Base-by-base conservation (phyloP, 2,113 vertebrate genomes). In the Chelonoidis abingdonii region DNA sequence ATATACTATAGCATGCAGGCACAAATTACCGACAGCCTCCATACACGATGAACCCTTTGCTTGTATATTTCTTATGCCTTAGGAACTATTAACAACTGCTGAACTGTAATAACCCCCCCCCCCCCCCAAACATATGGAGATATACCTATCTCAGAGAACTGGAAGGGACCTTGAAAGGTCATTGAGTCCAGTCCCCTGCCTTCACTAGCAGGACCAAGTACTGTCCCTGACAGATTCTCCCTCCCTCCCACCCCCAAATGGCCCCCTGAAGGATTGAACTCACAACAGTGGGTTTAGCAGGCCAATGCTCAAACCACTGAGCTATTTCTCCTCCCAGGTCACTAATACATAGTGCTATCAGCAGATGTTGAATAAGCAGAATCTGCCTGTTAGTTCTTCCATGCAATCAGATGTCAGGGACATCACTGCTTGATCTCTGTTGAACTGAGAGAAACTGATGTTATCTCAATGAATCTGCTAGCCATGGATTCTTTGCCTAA, bases 401-500 rank as follows among this genome's bases (percentile, higher is more conserved):
- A 93, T 27, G 91, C 85, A 35, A 85, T 13, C 57, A 10, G 86
- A 3, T 92, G 97, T 95, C 97, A 92, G 89, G 97, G 94, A 53
- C 94, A 93, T 93, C 87, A 14, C 94, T 53, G 90, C 91, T 41
- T 92, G 97, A 97, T 88, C 89, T 92, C 94, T 93, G 85, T 14
- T 86, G 94, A 86, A 86, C 83, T 59, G 72, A 88, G 76, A 95
- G 93, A 96, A 95, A 86, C 80, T 90, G 88, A 72, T 84, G 88
- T 93, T 59, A 89, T 84, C 85, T 83, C 81, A 88, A 89, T 83
- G 54, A 89, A 52, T 44, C 85, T 80, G 83, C 93, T 83, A 86
- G 93, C 86, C 89, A 90, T 80, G 57, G 95, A 95, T 90, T 38
- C 91, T 90, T 52, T 93, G 97, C 95, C 97, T 92, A 91, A 95